These are phyloP conservation scores for Drosophila subsilvestris DNA, from an alignment of 2,888 invertebrate species.

Conservation along the genomic window DNA sequence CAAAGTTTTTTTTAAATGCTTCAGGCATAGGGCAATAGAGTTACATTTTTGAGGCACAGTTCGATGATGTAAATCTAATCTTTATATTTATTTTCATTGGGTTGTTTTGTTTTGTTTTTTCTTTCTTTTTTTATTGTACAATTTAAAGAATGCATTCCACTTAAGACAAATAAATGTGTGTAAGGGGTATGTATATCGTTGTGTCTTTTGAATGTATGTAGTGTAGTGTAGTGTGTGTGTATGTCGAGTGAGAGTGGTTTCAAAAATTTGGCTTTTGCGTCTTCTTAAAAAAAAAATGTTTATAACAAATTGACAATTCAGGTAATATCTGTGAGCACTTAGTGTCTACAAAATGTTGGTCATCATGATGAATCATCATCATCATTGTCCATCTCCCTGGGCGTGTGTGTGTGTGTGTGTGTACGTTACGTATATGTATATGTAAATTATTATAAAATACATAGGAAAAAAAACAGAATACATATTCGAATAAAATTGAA, in stretches of 20 bases:
- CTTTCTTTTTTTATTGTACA: conserved; percentile 1
- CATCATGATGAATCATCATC: not conserved
- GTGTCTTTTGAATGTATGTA: not conserved
- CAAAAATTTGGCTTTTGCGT: not conserved
- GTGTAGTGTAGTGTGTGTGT: not conserved
- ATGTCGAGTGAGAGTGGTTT: not conserved
- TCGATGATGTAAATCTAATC: conserved; percentile 7
- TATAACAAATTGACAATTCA: conserved; percentile 17
- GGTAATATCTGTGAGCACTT: conserved; percentile 28
- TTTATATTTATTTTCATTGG: not conserved
- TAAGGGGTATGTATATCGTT: not conserved
- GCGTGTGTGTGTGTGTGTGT: conserved; percentile 31
- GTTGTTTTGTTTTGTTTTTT: not conserved
- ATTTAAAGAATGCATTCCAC: not conserved
- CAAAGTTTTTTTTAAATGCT: conserved; percentile 31
- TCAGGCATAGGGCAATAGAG: conserved; percentile 25
- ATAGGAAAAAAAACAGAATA: conserved; percentile 17
- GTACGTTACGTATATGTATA: conserved; percentile 10
- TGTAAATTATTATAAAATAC: conserved; percentile 23
- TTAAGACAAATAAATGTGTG: not conserved
- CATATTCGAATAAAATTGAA: conserved; percentile 24
- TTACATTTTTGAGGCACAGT: conserved; percentile 35
- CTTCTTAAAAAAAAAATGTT: not conserved
- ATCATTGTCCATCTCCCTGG: conserved; percentile 10
- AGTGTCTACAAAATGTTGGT: conserved; percentile 12